Percentiles rank a stretch among this genome's conserved stretches.
Conservation (phyloP, 2,888 invertebrate species). For the Heliconius ismenius region DNA sequence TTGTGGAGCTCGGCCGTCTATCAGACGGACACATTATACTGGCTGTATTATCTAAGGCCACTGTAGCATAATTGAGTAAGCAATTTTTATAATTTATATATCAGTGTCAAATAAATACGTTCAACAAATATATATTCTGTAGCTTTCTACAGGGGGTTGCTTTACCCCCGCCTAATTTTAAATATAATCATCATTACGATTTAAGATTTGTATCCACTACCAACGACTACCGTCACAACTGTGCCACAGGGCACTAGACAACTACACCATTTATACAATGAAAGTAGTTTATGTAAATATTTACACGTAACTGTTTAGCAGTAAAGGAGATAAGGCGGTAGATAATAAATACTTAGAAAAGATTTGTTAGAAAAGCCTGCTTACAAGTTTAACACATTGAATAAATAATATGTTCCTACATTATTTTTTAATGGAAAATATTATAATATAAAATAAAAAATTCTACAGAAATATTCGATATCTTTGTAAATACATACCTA, state of each 20-base stretch:
- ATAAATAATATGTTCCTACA: not conserved
- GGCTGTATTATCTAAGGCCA: no score
- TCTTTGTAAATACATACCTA: no score
- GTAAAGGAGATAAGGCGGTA: not conserved
- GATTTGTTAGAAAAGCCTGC: not conserved
- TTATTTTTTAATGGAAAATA: no score
- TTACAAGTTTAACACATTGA: not conserved
- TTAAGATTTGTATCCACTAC: not conserved
- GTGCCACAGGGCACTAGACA: not conserved
- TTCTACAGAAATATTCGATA: no score
- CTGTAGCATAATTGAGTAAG: no score
- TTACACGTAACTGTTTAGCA: not conserved
- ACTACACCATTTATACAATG: not conserved
- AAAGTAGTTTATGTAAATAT: slow-evolving; percentile 13
- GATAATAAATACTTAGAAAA: not conserved
- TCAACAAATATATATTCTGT: no score
- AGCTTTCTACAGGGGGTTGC: no score
- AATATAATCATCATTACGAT: not conserved
- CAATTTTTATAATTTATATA: no score
- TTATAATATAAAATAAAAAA: no score
- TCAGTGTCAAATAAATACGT: no score
- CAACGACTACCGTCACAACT: not conserved
- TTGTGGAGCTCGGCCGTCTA: no score
- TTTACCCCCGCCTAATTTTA: not conserved
- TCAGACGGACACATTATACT: no score